Evolutionary conservation across 2,113 vertebrate species (phyloP).

Genomic region (Aspiorhynchus laticeps): DNA sequence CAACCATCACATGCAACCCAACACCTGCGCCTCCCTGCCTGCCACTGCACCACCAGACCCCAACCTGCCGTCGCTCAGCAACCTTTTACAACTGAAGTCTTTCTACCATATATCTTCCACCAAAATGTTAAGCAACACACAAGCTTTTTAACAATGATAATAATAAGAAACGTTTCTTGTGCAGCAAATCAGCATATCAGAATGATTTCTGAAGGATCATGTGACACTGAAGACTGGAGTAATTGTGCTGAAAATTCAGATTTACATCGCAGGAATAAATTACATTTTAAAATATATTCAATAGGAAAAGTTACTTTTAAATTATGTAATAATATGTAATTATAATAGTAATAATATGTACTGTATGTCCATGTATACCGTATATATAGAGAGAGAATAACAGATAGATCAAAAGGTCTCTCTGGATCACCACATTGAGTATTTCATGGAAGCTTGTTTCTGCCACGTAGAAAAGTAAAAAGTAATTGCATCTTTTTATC

Average conservation of each 20-base stretch:
- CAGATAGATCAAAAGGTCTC: too few relatives aligned
- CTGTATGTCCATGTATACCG: too few relatives aligned
- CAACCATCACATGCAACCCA: conserved; percentile 30
- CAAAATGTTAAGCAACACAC: neutral
- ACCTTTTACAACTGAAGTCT: neutral
- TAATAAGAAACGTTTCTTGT: neutral
- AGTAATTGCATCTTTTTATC: too few relatives aligned
- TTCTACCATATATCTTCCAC: neutral
- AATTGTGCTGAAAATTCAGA: neutral
- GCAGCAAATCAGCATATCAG: neutral
- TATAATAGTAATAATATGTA: too few relatives aligned
- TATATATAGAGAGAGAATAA: too few relatives aligned
- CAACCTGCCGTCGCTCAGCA: conserved; percentile 30
- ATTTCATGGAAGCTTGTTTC: too few relatives aligned
- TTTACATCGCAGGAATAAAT: neutral
- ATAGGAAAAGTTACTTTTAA: too few relatives aligned
- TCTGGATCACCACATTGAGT: too few relatives aligned
- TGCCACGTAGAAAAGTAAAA: too few relatives aligned
- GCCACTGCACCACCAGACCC: neutral
- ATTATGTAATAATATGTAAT: too few relatives aligned
- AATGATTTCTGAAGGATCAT: neutral
- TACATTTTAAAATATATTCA: neutral
- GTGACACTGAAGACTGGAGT: neutral
- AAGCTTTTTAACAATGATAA: neutral
- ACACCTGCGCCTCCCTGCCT: neutral